Conservation (phyloP, 2,113 vertebrate species). For the Hypanus sabinus region DNA sequence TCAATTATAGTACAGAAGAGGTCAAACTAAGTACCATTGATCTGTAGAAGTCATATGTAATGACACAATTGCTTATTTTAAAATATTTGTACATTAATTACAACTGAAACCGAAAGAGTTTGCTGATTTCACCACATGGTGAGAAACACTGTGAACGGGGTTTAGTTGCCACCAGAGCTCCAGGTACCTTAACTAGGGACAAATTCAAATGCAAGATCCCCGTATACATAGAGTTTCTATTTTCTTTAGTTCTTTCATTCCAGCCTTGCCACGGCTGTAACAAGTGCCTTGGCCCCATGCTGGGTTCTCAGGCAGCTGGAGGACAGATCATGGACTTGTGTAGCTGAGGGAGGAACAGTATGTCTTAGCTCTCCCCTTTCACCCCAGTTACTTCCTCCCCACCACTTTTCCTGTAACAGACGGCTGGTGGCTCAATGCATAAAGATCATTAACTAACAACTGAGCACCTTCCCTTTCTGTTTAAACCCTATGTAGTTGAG, state of each 20-base stretch:
- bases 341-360: constrained; percentile 37
- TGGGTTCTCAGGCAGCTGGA: constrained; percentile 42
- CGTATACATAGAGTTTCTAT: background rate
- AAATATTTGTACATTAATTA: background rate
- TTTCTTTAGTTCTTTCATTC: background rate
- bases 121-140: background rate
- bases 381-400: constrained; percentile 64
- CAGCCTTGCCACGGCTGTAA: constrained; percentile 32
- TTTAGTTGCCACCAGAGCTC: background rate
- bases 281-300: constrained; percentile 41
- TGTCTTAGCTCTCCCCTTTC: constrained; percentile 53
- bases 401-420: constrained; percentile 67
- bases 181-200: background rate
- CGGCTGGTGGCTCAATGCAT: constrained; percentile 86
- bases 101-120: background rate
- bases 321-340: constrained; percentile 39
- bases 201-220: background rate
- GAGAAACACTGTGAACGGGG: background rate
- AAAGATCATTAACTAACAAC: constrained; percentile 90
- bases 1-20: constrained; percentile 1
- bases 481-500: constrained; percentile 64
- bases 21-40: background rate
- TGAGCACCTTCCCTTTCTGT: constrained; percentile 83
- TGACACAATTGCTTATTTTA: constrained; percentile 10
- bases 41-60: background rate